Conservation (phyloP, 2,797 vertebrate genomes). For the Allobates femoralis region DNA sequence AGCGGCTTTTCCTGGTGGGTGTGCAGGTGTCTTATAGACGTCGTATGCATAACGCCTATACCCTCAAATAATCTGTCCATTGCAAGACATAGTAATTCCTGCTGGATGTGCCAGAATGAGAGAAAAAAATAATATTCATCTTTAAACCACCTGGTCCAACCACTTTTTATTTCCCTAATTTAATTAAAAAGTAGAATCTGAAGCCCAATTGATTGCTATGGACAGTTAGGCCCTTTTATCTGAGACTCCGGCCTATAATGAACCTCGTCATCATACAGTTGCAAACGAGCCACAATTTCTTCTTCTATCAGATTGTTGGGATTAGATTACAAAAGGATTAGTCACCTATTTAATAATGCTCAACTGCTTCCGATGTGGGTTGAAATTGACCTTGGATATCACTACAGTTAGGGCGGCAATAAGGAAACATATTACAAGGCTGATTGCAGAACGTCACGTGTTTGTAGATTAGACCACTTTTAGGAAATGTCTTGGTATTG, state of each 20-base stretch:
- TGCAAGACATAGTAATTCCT: not conserved
- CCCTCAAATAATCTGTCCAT: too few relatives aligned
- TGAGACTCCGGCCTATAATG: not conserved
- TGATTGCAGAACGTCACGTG: not conserved
- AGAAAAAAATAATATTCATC: too few relatives aligned
- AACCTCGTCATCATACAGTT: not conserved
- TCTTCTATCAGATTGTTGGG: not conserved
- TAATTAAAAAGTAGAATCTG: not conserved
- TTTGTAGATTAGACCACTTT: not conserved
- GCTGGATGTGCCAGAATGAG: not conserved
- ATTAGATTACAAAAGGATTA: constrained; percentile 1
- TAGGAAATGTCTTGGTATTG: not conserved
- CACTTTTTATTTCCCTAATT: not conserved
- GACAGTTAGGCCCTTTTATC: not conserved
- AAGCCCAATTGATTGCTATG: not conserved
- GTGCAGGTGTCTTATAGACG: too few relatives aligned
- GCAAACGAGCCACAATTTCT: not conserved
- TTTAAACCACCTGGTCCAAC: too few relatives aligned
- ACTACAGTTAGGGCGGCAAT: not conserved
- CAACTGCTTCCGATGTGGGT: constrained; percentile 18
- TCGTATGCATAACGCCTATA: too few relatives aligned
- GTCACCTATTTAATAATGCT: constrained; percentile 33
- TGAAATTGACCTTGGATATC: constrained; percentile 10
- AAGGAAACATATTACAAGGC: not conserved
- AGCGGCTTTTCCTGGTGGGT: too few relatives aligned